Base-by-base conservation (phyloP, 2,113 vertebrate genomes). In the Dryoscopus gambensis region DNA sequence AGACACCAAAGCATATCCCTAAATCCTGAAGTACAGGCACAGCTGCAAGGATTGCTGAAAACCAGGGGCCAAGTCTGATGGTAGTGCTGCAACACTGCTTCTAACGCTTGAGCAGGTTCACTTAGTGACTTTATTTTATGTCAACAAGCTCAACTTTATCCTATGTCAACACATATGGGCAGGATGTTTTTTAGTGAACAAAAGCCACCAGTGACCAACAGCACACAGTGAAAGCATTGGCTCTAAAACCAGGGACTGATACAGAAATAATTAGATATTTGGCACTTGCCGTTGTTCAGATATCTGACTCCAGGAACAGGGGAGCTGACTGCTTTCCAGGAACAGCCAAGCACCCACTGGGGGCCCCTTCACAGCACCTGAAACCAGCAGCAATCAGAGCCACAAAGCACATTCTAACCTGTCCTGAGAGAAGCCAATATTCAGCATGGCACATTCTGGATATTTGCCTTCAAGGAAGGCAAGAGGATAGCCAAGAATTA, bases 241-340 rank as follows among this genome's bases (percentile, higher is more conserved):
- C 59, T 59, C 27, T 47, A 85, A 80, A 86, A 39, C 3, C 35
- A 62, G 46, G 22, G n/a, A 68, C 27, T 31, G 33, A 67, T 9
- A 69, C 6, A 46, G 77, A 62, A 95, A 53, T 79, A 79, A 74
- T 68, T 57, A 46, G 30, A 33, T 42, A 59, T 70, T 50, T 50
- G 67, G 63, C 50, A 50, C 50, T 65, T 87, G 20, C 50, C 30
- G 4, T n/a, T 50, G 30, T 44, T 90, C 59, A 73, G 67, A 22
- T 73, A 63, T 7, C 56, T 15, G 40, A 37, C 55, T 82, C 47
- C 73, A 56, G 35, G 40, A 67, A 85, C 11, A 68, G 50, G 55
- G 67, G 21, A 76, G 37, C 39, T 79, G 57, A 70, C 44, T 68
- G 69, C 89, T 93, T 93, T 95, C 76, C 87, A 95, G 91, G 67